phyloP scores from a whole-genome alignment of 1,140 invertebrate species.

The Megathymus violae region DNA sequence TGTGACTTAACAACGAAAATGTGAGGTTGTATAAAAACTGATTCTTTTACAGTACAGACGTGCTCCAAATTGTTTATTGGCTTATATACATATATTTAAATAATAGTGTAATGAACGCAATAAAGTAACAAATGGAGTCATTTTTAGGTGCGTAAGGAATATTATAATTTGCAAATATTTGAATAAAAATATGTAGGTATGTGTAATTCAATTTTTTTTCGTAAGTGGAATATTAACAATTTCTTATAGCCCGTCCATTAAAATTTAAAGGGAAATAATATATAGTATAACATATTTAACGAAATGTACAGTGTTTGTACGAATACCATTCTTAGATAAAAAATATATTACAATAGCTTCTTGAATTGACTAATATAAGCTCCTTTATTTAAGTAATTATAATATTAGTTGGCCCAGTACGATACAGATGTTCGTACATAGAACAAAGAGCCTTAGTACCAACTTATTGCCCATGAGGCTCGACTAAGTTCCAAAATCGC shows the following conservation, averaged over 20 bases:
- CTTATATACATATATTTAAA: too few species aligned
- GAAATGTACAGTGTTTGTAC: not conserved
- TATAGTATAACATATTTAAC: not conserved
- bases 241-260: too few species aligned
- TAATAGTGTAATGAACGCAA: too few species aligned
- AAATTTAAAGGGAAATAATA: too few species aligned
- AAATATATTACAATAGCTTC: conserved; percentile 21
- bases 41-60: not conserved
- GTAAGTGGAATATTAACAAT: too few species aligned
- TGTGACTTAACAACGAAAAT: not conserved
- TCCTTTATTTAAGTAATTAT: conserved; percentile 8
- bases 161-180: not conserved
- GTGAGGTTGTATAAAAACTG: not conserved
- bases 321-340: conserved; percentile 7
- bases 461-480: too few species aligned
- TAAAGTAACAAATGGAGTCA: not conserved
- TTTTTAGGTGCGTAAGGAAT: not conserved
- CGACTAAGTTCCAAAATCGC: not conserved
- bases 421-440: not conserved
- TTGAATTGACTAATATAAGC: conserved; percentile 20
- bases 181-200: not conserved
- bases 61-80: not conserved
- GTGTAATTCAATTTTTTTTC: too few species aligned
- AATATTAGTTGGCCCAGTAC: not conserved
- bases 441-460: not conserved